Conservation (phyloP, 2,797 vertebrate genomes). For the Macropus fuliginosus region DNA sequence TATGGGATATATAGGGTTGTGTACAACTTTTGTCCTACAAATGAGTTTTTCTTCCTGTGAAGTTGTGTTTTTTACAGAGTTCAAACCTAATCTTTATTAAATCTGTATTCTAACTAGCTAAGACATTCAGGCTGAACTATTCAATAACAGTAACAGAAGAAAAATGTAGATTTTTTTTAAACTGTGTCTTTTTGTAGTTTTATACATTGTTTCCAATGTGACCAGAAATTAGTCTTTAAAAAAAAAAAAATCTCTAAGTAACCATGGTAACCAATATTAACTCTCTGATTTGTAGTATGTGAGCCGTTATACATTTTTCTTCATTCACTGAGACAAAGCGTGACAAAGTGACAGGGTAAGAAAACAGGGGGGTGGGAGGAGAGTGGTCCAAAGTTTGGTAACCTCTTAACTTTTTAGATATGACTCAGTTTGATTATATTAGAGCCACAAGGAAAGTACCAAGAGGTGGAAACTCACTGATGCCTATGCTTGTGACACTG, state of each 20-base stretch:
- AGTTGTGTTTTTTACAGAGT: not conserved
- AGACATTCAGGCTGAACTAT: not conserved
- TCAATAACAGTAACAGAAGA: not conserved
- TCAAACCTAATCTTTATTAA: not conserved
- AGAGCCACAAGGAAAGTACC: not conserved
- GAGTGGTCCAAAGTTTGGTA: not conserved
- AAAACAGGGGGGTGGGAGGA: not conserved
- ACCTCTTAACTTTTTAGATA: not conserved
- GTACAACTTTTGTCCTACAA: not conserved
- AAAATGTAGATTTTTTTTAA: not conserved
- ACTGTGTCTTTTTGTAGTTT: not conserved
- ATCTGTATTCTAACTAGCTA: not conserved
- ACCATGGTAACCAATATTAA: not conserved
- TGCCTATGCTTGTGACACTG: not conserved
- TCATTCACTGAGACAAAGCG: slow-evolving; percentile 19
- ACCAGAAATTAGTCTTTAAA: not conserved
- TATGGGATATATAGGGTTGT: not conserved
- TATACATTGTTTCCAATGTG: slow-evolving; percentile 27
- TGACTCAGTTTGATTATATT: not conserved
- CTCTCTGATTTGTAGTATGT: slow-evolving; percentile 8
- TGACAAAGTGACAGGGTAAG: not conserved
- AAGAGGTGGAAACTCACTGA: not conserved
- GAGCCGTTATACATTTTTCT: slow-evolving; percentile 17
- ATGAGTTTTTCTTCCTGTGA: not conserved
- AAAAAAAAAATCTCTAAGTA: not conserved